Evolutionary conservation across 1,140 invertebrate genomes (phyloP).

Genomic region (Pseudomyrmex concolor): DNA sequence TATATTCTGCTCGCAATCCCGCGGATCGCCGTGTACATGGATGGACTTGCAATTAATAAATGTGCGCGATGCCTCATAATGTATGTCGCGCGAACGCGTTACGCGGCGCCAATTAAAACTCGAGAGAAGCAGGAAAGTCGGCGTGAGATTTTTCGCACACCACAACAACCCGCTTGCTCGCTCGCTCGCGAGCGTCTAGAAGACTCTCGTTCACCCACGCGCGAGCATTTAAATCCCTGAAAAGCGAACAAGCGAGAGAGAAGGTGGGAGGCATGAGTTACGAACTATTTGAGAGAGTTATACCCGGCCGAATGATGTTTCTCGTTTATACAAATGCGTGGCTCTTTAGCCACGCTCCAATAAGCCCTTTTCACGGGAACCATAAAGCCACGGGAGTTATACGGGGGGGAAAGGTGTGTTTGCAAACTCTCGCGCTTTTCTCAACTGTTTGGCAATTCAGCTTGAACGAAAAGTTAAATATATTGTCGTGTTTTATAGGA

Average conservation of each 20-base stretch:
- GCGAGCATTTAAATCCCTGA: constrained; percentile 40
- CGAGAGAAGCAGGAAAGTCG: constrained; percentile 29
- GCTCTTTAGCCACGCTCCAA: constrained; percentile 29
- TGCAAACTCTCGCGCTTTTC: not conserved
- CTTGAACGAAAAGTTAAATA: not conserved
- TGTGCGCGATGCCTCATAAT: constrained; percentile 6
- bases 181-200: constrained; percentile 38
- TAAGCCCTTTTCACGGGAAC: constrained; percentile 43
- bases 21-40: constrained; percentile 9
- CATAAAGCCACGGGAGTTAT: not conserved
- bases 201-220: constrained; percentile 57
- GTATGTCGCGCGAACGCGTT: constrained; percentile 6
- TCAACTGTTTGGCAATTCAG: not conserved
- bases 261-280: constrained; percentile 6
- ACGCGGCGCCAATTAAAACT: constrained; percentile 47
- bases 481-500: too few relatives aligned
- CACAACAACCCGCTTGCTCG: constrained; percentile 34
- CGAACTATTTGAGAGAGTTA: constrained; percentile 36
- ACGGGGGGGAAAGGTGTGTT: not conserved
- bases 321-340: constrained; percentile 42
- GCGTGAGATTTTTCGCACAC: constrained; percentile 18
- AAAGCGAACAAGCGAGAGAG: constrained; percentile 16
- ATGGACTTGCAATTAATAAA: constrained; percentile 33
- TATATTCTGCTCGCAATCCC: constrained; percentile 14
- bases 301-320: constrained; percentile 32